Percentiles rank a stretch among this genome's conserved stretches.
These are phyloP conservation scores for Phymatocera aterrima DNA, from an alignment of 2,888 invertebrate genomes.

Conservation along the genomic window DNA sequence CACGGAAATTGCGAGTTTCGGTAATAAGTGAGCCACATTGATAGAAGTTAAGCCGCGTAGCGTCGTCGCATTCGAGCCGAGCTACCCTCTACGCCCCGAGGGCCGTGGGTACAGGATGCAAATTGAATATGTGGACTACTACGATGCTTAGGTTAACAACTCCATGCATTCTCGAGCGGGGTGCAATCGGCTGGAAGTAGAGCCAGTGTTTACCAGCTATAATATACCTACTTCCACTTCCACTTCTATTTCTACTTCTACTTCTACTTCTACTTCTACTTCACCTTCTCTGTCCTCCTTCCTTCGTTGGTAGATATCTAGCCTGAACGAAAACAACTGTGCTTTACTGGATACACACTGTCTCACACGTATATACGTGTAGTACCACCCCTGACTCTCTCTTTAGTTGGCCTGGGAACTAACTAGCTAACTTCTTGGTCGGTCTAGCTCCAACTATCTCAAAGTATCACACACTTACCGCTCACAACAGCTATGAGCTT, in stretches of 20 bases:
- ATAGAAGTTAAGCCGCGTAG: constrained; percentile 29
- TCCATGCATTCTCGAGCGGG: constrained; percentile 21
- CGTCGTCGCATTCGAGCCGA: constrained; percentile 28
- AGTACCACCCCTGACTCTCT: neutral
- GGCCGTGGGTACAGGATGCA: constrained; percentile 37
- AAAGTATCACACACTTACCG: constrained; percentile 1
- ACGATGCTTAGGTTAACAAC: constrained; percentile 30
- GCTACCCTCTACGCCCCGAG: no score
- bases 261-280: no score
- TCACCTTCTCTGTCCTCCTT: no score
- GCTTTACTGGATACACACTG: constrained; percentile 17
- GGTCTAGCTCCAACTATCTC: constrained; percentile 29
- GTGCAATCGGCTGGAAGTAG: constrained; percentile 37
- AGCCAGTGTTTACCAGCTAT: neutral
- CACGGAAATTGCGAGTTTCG: neutral
- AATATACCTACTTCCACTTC: neutral
- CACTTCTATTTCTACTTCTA: no score
- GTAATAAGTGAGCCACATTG: constrained; percentile 24
- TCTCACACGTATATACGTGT: no score
- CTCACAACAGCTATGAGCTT: no score
- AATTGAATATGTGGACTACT: constrained; percentile 49
- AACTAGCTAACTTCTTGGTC: constrained; percentile 31
- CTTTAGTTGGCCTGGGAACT: constrained; percentile 26
- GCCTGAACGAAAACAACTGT: constrained; percentile 32
- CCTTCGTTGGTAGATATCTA: neutral